These are phyloP conservation scores for Odobenus rosmarus DNA, from an alignment of 2,113 vertebrate species.

Conservation along the genomic window DNA sequence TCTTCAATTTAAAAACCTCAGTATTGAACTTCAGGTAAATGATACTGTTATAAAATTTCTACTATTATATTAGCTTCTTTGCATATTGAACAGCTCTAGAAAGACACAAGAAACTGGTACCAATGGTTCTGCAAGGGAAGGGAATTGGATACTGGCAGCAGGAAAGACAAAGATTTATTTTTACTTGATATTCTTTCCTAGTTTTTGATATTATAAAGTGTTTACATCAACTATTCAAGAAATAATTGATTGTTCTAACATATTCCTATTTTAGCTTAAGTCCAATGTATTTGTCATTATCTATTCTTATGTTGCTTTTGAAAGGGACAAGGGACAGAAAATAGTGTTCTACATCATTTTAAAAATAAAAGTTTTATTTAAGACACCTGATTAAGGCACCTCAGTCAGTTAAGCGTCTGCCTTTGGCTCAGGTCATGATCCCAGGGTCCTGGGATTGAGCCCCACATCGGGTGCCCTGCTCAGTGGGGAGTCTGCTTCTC, in stretches of 20 bases:
- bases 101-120: background rate
- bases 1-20: background rate
- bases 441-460: too few relatives aligned
- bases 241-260: background rate
- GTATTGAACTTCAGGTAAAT: background rate
- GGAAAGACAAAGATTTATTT: background rate
- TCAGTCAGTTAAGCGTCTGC: too few relatives aligned
- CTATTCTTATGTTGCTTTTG: background rate
- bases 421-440: too few relatives aligned
- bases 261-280: background rate
- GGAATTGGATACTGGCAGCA: background rate
- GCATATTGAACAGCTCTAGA: background rate
- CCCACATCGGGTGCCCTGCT: too few relatives aligned
- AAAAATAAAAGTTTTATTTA: background rate
- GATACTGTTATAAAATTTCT: background rate
- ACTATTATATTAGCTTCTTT: background rate
- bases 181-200: background rate
- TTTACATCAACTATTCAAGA: background rate
- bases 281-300: background rate
- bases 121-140: background rate
- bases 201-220: background rate
- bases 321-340: background rate
- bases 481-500: too few relatives aligned
- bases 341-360: constrained; percentile 6
- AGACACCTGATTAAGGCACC: too few relatives aligned